Evolutionary conservation across 2,888 invertebrate species (phyloP).

Genomic region (Bursaphelenchus okinawaensis): DNA sequence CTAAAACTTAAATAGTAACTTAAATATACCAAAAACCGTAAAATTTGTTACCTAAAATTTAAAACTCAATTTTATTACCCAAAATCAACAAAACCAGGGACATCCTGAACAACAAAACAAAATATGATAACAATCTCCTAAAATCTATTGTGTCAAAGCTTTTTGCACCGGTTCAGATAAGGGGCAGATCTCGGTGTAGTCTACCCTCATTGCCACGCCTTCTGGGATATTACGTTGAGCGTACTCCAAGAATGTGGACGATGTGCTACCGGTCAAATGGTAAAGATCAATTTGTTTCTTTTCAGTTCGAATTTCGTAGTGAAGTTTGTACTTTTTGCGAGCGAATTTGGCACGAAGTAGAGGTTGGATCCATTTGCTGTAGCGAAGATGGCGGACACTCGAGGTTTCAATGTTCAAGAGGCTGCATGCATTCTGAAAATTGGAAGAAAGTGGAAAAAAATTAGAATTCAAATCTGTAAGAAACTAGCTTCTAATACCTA

Average conservation of each 20-base stretch:
- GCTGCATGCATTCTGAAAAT: slow-evolving; percentile 38
- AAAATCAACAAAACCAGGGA: no score
- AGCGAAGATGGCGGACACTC: slow-evolving; percentile 38
- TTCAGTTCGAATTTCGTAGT: slow-evolving; percentile 90
- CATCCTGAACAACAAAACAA: no score
- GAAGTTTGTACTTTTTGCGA: slow-evolving; percentile 85
- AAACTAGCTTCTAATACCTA: no score
- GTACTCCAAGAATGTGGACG: slow-evolving; percentile 90
- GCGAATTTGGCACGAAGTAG: slow-evolving; percentile 81
- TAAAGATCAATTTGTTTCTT: slow-evolving; percentile 67
- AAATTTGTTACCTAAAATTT: no score
- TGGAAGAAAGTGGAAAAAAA: no score
- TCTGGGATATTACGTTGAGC: slow-evolving; percentile 92
- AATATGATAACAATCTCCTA: no score
- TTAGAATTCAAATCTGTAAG: no score
- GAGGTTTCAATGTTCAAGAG: slow-evolving; percentile 37
- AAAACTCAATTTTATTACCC: no score
- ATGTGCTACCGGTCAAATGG: slow-evolving; percentile 85
- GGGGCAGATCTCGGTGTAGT: slow-evolving; percentile 40
- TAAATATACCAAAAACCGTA: no score
- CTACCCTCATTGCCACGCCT: slow-evolving; percentile 81
- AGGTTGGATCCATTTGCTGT: slow-evolving; percentile 63
- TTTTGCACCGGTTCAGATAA: slow-evolving; percentile 41
- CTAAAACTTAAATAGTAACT: no score
- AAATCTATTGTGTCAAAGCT: no score